Evolutionary conservation across 2,797 vertebrate genomes (phyloP), one percentile per base, ranked within the genome.

Genomic region (Coreius guichenoti): DNA sequence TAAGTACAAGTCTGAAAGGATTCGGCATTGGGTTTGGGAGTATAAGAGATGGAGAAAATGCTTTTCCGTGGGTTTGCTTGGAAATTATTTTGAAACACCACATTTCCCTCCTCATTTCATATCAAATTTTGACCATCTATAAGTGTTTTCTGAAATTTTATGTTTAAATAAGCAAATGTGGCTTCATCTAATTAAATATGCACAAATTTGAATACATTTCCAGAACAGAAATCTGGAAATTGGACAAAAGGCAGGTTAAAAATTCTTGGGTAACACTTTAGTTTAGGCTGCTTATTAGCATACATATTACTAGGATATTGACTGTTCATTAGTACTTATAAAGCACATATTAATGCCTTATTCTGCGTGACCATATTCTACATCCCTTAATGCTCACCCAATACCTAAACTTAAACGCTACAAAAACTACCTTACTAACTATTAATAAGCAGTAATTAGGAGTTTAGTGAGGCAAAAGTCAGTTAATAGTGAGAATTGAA

Each of bases 1-100:
- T 80, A 72, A 85, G 77, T 85, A 77, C 77, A 85, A 63, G 68
- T 73, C 77, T 85, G 14, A 80, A 85, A 85, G 69, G 76, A 73
- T 85, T 80, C 65, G 77, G 68, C 77, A 80, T 54, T 31, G 26
- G 29, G 13, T 63, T 70, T 80, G 45, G 23, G 45, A 85, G 56
- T 21, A 21, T 8, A 63, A 51, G 23, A 70, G 23, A 84, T 31
- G 16, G 58, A 67, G 36, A 69, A 78, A 33, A n/a, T 1, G 5
- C 6, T 58, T 47, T 70, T 29, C 23, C n/a, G 12, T 47, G 8
- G 21, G 21, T 58, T 33, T 80, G 19, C 47, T 56, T 45, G 58
- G n/a, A 67, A 23, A 68, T 36, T n/a, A 17, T 31, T 17, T 21
- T 49, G n/a, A 45, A 79, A 43, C 26, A 49, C 29, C 43, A 2